A percentile compares a stretch with the other conserved stretches of the same genome.
phyloP scores from a whole-genome alignment of 2,888 invertebrate species.

The Parascotia fuliginaria region DNA sequence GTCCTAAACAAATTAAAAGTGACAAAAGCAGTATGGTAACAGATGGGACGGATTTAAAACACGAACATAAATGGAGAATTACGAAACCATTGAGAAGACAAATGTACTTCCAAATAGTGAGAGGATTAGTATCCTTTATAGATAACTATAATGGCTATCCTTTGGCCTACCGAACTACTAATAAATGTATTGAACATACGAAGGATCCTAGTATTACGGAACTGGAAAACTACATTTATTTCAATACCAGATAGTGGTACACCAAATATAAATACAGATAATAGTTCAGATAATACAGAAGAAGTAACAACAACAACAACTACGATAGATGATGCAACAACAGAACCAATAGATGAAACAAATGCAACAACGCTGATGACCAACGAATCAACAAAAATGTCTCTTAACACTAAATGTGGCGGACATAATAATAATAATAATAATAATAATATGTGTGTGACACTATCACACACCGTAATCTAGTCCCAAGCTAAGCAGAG shows the following conservation, averaged over 20 bases:
- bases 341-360: too few species aligned
- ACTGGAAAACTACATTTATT: not conserved
- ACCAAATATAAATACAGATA: too few species aligned
- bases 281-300: not conserved
- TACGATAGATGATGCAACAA: not conserved
- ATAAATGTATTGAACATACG: not conserved
- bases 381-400: too few species aligned
- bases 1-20: not conserved
- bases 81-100: not conserved
- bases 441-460: too few species aligned
- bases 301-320: not conserved
- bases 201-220: not conserved
- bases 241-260: not conserved
- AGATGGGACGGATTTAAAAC: not conserved
- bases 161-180: too few species aligned
- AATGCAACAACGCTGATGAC: too few species aligned
- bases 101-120: not conserved
- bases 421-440: too few species aligned
- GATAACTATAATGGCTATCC: conserved; percentile 7
- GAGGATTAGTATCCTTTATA: conserved; percentile 12
- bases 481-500: too few species aligned
- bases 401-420: too few species aligned
- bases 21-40: not conserved
- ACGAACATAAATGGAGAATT: not conserved
- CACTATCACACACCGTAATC: too few species aligned